phyloP scores from a whole-genome alignment of 2,113 vertebrate species.

The Pachyramphus minor region DNA sequence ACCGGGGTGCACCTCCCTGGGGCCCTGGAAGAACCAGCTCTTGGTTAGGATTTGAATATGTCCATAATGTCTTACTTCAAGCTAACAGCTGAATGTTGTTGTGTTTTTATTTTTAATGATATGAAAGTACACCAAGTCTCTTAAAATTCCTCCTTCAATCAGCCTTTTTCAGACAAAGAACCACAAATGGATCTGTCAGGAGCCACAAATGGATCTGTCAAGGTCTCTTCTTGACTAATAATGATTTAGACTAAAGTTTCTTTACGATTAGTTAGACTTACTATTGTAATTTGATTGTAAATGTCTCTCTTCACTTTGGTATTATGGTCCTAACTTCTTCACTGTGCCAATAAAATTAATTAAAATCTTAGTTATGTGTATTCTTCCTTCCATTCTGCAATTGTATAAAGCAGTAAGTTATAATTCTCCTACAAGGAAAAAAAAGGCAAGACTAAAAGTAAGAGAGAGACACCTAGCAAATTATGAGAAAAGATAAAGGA shows the following conservation, averaged over 20 bases:
- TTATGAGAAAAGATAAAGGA: neutral
- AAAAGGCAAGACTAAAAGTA: neutral
- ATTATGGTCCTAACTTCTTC: neutral
- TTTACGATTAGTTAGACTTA: constrained; percentile 12
- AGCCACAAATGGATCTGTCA: neutral
- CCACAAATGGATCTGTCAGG: neutral
- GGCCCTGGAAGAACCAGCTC: neutral
- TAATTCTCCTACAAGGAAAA: neutral
- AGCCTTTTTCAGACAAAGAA: neutral
- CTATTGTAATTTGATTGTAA: neutral
- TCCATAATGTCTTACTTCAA: neutral
- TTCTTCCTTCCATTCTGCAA: neutral
- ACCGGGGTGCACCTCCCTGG: neutral
- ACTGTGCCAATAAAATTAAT: constrained; percentile 12
- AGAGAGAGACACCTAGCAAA: neutral
- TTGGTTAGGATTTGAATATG: neutral
- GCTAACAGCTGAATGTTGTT: rapidly evolving
- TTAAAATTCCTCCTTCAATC: neutral
- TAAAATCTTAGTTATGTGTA: constrained; percentile 5
- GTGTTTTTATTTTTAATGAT: neutral
- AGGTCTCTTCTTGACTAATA: neutral
- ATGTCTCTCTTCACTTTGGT: neutral
- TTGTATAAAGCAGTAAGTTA: neutral
- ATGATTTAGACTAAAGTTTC: neutral
- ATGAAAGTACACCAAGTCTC: neutral